Evolutionary conservation across 2,113 vertebrate genomes (phyloP).

Genomic region (Zosterops japonicus): DNA sequence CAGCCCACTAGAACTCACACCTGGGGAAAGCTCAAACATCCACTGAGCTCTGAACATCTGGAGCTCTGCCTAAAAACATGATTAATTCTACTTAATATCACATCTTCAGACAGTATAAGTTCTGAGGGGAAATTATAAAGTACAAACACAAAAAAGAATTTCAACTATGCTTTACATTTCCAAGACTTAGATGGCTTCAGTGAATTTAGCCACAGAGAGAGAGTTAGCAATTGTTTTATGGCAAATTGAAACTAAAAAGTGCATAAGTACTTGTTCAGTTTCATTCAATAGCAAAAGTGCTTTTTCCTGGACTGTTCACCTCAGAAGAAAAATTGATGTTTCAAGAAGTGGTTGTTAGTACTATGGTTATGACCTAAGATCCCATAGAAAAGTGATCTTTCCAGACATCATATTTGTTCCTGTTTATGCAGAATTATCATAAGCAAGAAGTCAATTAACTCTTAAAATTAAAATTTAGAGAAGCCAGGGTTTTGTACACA

Average conservation of each 20-base stretch:
- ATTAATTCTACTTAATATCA: not conserved
- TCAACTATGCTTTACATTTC: not conserved
- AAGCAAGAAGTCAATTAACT: not conserved
- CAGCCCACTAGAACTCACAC: constrained; percentile 70
- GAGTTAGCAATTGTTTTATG: not conserved
- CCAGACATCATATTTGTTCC: not conserved
- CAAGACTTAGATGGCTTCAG: not conserved
- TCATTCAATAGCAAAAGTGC: not conserved
- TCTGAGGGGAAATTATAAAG: not conserved
- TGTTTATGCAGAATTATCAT: not conserved
- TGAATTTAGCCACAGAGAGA: not conserved
- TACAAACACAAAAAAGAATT: not conserved
- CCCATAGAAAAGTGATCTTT: not conserved
- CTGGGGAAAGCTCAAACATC: constrained; percentile 95
- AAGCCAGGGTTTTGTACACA: not conserved
- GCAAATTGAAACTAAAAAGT: not conserved
- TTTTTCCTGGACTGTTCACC: not conserved
- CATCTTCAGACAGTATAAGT: not conserved
- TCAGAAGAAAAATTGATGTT: not conserved
- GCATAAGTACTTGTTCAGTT: not conserved
- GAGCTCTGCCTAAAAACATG: constrained; percentile 82
- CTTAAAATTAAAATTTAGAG: not conserved
- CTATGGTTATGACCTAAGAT: not conserved
- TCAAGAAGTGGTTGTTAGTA: not conserved
- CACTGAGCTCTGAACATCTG: constrained; percentile 93